These are phyloP conservation scores for Aptenodytes forsteri DNA, from an alignment of 2,113 vertebrate species.

Conservation along the genomic window DNA sequence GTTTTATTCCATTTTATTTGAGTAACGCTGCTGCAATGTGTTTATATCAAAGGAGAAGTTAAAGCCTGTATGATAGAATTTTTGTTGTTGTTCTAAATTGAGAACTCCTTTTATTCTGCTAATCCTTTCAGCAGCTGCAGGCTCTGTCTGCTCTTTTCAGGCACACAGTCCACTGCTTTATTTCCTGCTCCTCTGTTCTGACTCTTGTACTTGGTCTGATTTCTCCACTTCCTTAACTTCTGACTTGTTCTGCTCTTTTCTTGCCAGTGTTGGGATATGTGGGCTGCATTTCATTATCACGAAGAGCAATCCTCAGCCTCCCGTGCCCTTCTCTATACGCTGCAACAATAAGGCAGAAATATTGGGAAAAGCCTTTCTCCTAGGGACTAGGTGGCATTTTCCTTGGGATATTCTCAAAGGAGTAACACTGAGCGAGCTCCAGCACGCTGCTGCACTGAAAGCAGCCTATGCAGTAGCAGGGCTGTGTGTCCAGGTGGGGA, in stretches of 20 bases:
- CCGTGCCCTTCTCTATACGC: background rate
- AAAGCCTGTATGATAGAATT: constrained; percentile 20
- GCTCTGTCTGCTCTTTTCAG: constrained; percentile 56
- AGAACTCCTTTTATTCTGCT: constrained; percentile 46
- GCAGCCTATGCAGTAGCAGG: background rate
- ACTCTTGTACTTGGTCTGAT: constrained; percentile 58
- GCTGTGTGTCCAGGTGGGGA: background rate
- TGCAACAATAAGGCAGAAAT: background rate
- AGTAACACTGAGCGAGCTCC: background rate
- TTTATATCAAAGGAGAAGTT: constrained; percentile 24
- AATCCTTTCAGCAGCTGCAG: constrained; percentile 54
- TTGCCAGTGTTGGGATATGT: constrained; percentile 55
- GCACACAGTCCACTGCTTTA: constrained; percentile 42
- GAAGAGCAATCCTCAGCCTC: background rate
- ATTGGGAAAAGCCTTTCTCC: background rate
- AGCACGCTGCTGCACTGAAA: fast-evolving
- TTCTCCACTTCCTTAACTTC: constrained; percentile 65
- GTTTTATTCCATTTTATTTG: background rate
- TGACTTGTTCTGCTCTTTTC: constrained; percentile 56
- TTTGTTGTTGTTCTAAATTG: constrained; percentile 7
- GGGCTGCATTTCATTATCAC: constrained; percentile 65
- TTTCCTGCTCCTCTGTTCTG: constrained; percentile 62
- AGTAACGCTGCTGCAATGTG: background rate
- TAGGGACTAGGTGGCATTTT: background rate
- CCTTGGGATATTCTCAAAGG: background rate